Evolutionary conservation across 2,888 invertebrate genomes (phyloP).

Genomic region (Glomeris marginata): DNA sequence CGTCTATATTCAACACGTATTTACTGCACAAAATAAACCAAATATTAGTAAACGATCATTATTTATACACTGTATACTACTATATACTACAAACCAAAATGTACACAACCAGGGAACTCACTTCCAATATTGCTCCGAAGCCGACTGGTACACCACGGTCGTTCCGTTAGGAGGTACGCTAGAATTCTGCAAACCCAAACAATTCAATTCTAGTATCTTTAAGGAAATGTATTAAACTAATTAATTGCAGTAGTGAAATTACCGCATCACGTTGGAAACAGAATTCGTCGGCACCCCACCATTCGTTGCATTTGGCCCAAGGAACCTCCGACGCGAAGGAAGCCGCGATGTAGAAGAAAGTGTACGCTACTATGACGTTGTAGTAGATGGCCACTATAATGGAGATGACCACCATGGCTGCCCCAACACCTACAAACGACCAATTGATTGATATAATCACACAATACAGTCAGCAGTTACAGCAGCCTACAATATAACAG

Average conservation of each 20-base stretch:
- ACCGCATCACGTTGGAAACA: constrained; percentile 8
- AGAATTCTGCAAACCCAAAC: neutral
- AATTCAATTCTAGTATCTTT: neutral
- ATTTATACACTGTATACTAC: neutral
- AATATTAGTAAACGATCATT: neutral
- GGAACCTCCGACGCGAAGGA: constrained; percentile 47
- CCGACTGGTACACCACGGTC: constrained; percentile 22
- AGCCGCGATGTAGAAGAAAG: constrained; percentile 54
- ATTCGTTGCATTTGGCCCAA: constrained; percentile 46
- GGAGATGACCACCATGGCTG: constrained; percentile 52
- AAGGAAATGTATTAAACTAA: neutral
- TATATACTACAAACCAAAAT: neutral
- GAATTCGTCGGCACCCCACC: constrained; percentile 20
- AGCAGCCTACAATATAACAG: too few species aligned
- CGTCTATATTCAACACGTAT: constrained; percentile 17
- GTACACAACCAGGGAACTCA: constrained; percentile 17
- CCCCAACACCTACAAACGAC: constrained; percentile 28
- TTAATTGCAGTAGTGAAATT: neutral
- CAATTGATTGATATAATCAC: constrained; percentile 5
- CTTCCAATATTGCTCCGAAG: constrained; percentile 31
- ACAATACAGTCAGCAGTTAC: neutral
- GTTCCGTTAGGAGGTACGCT: too few species aligned
- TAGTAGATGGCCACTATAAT: constrained; percentile 55
- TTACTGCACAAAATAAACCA: constrained; percentile 13
- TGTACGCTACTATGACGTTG: constrained; percentile 65